phyloP scores from a whole-genome alignment of 2,888 invertebrate species.

The Diaprepes abbreviatus region DNA sequence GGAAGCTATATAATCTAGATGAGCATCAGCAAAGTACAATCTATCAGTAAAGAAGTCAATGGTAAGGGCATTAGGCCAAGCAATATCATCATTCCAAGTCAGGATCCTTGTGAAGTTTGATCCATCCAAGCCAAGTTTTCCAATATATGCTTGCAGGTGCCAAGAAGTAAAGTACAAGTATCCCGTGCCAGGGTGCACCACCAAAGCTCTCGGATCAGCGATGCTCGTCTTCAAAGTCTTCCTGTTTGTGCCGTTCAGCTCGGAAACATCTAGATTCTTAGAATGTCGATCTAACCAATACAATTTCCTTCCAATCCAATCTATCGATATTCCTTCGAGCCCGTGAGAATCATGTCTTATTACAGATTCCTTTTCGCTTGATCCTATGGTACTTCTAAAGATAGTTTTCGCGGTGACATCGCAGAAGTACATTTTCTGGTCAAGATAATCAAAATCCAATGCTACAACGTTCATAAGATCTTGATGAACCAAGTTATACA shows the following conservation, averaged over 20 bases:
- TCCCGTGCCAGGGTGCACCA: slow-evolving; percentile 94
- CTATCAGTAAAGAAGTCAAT: slow-evolving; percentile 96
- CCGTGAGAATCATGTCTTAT: slow-evolving; percentile 95
- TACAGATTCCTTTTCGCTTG: slow-evolving; percentile 82
- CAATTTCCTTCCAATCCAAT: slow-evolving; percentile 96
- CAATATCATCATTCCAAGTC: slow-evolving; percentile 93
- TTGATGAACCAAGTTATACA: slow-evolving; percentile 90
- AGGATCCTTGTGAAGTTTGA: slow-evolving; percentile 89
- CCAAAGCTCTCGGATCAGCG: slow-evolving; percentile 94
- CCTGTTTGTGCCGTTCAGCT: slow-evolving; percentile 91
- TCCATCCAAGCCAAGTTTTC: slow-evolving; percentile 97
- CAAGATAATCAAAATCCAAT: slow-evolving; percentile 90
- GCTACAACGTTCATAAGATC: slow-evolving; percentile 98
- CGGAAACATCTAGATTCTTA: slow-evolving; percentile 94
- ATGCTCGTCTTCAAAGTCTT: slow-evolving; percentile 91
- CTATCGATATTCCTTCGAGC: slow-evolving; percentile 94
- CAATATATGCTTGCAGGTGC: slow-evolving; percentile 96
- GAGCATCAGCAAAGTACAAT: slow-evolving; percentile 98
- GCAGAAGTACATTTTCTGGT: slow-evolving; percentile 92
- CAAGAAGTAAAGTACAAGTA: slow-evolving; percentile 96
- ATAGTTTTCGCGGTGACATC: slow-evolving; percentile 97
- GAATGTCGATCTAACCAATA: slow-evolving; percentile 98
- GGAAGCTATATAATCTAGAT: slow-evolving; percentile 96
- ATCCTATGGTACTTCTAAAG: slow-evolving; percentile 78
- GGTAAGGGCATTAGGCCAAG: slow-evolving; percentile 98